Evolutionary conservation across 92 coral and sea anemone genomes (phyloP).

Genomic region (Porites lobata): DNA sequence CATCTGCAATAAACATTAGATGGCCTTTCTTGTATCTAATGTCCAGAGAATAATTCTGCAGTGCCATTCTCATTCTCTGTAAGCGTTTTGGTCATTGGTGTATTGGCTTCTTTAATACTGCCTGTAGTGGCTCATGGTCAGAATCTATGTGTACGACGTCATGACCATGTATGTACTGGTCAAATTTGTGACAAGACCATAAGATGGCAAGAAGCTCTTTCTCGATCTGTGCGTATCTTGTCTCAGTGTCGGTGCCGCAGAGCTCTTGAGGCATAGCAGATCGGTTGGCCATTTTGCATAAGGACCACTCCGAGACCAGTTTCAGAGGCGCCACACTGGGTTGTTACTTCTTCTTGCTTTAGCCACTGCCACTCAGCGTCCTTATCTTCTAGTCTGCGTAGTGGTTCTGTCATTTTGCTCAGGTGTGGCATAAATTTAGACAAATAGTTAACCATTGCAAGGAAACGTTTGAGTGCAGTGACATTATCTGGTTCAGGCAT

Average conservation of each 20-base stretch:
- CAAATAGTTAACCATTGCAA: constrained; percentile 59
- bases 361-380: constrained; percentile 59
- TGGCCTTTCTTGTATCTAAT: constrained; percentile 45
- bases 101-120: constrained; percentile 48
- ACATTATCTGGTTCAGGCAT: constrained; percentile 40
- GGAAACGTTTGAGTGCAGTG: constrained; percentile 41
- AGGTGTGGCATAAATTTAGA: constrained; percentile 49
- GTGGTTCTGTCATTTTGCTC: constrained; percentile 44
- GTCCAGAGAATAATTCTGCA: constrained; percentile 51
- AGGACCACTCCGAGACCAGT: constrained; percentile 54
- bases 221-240: constrained; percentile 32
- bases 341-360: constrained; percentile 50
- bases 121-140: constrained; percentile 56
- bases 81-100: constrained; percentile 52
- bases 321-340: constrained; percentile 53
- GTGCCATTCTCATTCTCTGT: constrained; percentile 40
- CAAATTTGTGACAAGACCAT: constrained; percentile 36
- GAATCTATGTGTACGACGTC: constrained; percentile 36
- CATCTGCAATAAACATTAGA: constrained; percentile 44
- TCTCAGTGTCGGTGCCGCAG: constrained; percentile 42
- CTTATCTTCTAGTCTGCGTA: constrained; percentile 40
- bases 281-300: constrained; percentile 4
- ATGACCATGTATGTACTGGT: constrained; percentile 47
- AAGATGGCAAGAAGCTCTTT: constrained; percentile 53
- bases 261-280: constrained; percentile 44